Conservation (phyloP, 2,113 vertebrate species). For the Bubo scandiacus region DNA sequence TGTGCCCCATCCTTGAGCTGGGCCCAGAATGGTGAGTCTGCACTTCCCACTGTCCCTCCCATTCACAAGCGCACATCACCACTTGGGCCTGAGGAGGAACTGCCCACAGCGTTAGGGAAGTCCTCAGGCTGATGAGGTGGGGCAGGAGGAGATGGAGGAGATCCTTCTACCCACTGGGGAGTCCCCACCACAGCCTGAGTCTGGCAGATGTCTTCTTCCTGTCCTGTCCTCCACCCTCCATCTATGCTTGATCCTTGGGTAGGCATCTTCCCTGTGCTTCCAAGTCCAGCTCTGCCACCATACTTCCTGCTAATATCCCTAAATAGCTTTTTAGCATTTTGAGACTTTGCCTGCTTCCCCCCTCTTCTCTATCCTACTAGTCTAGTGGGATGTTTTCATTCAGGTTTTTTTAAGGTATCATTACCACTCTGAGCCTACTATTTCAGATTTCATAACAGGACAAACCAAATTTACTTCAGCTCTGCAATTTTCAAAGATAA, state of each 20-base stretch:
- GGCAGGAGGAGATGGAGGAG: neutral
- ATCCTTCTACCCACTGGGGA: neutral
- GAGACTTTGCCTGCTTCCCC: neutral
- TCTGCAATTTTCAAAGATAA: neutral
- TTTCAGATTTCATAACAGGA: neutral
- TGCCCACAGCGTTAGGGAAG: neutral
- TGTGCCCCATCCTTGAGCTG: neutral
- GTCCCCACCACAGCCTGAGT: neutral
- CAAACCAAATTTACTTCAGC: neutral
- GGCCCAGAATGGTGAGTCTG: neutral
- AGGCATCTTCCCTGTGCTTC: neutral
- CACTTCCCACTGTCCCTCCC: neutral
- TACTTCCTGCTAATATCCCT: neutral
- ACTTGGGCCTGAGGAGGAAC: neutral
- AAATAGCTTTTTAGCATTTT: neutral
- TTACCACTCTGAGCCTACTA: neutral
- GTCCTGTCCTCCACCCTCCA: neutral
- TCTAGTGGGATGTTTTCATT: neutral
- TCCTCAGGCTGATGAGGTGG: neutral
- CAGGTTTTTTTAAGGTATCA: neutral
- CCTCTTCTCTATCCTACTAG: neutral
- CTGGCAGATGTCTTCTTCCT: neutral
- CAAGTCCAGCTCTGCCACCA: neutral
- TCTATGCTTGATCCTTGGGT: neutral
- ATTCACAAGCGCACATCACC: rapidly evolving